Evolutionary conservation across 2,888 invertebrate genomes (phyloP), one percentile per base, ranked within the genome.

Genomic region (Drosophila longiperda): DNA sequence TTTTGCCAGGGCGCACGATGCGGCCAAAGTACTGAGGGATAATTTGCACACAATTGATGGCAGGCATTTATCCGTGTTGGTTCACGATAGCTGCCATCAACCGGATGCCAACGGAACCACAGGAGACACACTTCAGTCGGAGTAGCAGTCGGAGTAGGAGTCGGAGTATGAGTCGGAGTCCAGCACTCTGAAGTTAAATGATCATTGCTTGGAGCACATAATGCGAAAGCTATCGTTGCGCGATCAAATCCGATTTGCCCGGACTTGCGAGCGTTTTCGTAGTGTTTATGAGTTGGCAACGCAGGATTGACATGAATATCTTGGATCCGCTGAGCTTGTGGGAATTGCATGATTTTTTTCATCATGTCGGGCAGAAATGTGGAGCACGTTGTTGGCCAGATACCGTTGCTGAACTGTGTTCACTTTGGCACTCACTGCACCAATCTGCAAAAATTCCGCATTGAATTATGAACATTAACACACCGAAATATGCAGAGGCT

Each of bases 271-370:
- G 1, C 67, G 73, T 12, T 65, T 80, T n/a, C 49, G 67, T 20
- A 23, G 49, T 20, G 49, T 66, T 1, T 78, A 77, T 50, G 9
- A 38, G 7, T 62, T 53, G 33, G 42, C 50, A 29, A 72, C 33
- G 40, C 12, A 38, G 20, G 7, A 49, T 72, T n/a, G 23, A 2
- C 5, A 66, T 72, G 26, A 53, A 78, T 5, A 42, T 29, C 1
- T 77, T 78, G 1, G 67, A 65, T 20, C 33, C 34, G 17, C 53
- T 72, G 60, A 68, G 66, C 33, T 12, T 62, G 9, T 71, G 76
- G 78, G 78, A 80, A 17, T 48, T 71, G n/a, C 71, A 76, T 0
- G 73, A 72, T n/a, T 78, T 80, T 80, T 17, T 78, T 77, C n/a
- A 32, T 20, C 17, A 45, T 68, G 0, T 77, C 78, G 0, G 65